Evolutionary conservation across 2,113 vertebrate species (phyloP).

Genomic region (Cololabis saira): DNA sequence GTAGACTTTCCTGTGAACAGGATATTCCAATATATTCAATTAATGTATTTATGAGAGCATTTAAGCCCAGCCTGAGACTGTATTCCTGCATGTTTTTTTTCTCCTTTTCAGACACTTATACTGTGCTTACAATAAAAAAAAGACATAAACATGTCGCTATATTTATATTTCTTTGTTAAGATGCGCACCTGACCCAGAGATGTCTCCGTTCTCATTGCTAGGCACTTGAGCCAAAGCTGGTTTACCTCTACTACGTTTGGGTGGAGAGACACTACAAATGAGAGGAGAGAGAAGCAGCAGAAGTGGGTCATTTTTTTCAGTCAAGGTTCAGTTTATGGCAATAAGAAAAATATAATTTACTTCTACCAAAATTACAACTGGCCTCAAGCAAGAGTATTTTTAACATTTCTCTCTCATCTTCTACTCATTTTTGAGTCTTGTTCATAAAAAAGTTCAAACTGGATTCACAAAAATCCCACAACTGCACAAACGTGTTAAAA

Average conservation of each 20-base stretch:
- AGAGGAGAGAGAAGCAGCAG: neutral
- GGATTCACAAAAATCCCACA: too few relatives aligned
- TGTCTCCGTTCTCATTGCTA: slow-evolving; percentile 86
- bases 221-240: slow-evolving; percentile 91
- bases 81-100: too few relatives aligned
- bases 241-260: slow-evolving; percentile 93
- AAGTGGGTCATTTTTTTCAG: slow-evolving; percentile 6
- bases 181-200: slow-evolving; percentile 85
- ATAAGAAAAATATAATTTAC: neutral
- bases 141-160: neutral
- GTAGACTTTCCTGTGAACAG: slow-evolving; percentile 84
- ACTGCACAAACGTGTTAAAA: too few relatives aligned
- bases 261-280: slow-evolving; percentile 82
- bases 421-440: too few relatives aligned
- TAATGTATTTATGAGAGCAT: slow-evolving; percentile 23
- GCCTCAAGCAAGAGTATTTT: too few relatives aligned
- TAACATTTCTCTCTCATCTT: too few relatives aligned
- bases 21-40: slow-evolving; percentile 38
- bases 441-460: too few relatives aligned
- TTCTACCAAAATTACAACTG: neutral
- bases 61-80: slow-evolving; percentile 21
- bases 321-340: neutral
- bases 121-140: slow-evolving; percentile 2
- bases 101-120: neutral
- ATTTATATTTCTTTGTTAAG: slow-evolving; percentile 9